phyloP scores from a whole-genome alignment of 2,888 invertebrate genomes.

The Choristoneura rosaceana region DNA sequence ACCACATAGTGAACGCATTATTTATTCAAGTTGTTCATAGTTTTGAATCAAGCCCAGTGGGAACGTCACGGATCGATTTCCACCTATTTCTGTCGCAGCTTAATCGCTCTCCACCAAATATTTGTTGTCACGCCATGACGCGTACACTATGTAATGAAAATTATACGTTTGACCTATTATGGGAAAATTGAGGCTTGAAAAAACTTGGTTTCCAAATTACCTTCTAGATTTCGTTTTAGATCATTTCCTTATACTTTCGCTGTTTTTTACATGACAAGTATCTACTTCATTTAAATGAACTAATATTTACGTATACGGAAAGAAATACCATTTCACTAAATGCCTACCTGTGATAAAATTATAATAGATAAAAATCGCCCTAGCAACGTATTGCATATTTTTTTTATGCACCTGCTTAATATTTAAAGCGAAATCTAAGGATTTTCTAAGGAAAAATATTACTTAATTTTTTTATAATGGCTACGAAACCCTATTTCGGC shows the following conservation, averaged over 20 bases:
- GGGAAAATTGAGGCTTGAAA: neutral
- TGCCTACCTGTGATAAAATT: too few species aligned
- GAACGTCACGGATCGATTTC: conserved; percentile 49
- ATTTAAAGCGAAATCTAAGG: too few species aligned
- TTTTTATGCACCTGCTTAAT: too few species aligned
- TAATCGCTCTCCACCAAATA: conserved; percentile 48
- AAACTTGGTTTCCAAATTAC: neutral
- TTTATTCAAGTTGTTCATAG: conserved; percentile 27
- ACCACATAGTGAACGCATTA: conserved; percentile 8
- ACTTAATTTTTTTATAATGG: too few species aligned
- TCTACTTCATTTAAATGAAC: too few species aligned
- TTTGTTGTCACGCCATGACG: conserved; percentile 35
- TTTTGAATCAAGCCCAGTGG: conserved; percentile 26
- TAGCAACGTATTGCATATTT: too few species aligned
- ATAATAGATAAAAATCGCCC: too few species aligned
- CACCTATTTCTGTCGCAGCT: conserved; percentile 50
- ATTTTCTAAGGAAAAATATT: too few species aligned
- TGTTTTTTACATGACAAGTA: neutral
- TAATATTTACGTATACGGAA: too few species aligned
- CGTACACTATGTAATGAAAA: conserved; percentile 20
- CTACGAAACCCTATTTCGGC: too few species aligned
- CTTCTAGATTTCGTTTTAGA: neutral
- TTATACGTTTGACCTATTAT: conserved; percentile 8
- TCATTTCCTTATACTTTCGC: neutral
- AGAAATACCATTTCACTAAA: too few species aligned